These are phyloP conservation scores for Dugesia japonica DNA, from an alignment of 2,888 invertebrate genomes.

Conservation along the genomic window DNA sequence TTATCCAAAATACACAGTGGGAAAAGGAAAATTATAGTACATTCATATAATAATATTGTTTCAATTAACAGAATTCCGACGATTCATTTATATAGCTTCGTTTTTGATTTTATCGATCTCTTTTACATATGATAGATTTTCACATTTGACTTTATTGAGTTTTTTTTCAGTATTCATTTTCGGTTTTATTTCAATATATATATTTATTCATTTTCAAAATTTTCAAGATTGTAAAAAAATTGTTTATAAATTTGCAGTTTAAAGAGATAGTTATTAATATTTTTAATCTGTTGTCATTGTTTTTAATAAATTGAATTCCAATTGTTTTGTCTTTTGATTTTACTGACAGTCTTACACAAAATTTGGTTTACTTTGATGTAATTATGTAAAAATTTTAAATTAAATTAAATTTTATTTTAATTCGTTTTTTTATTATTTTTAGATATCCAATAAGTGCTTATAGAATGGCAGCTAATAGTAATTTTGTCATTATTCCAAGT, in stretches of 20 bases:
- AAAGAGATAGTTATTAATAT: background rate
- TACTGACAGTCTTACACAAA: background rate
- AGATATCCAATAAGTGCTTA: background rate
- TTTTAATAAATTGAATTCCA: constrained; percentile 17
- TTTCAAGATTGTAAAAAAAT: constrained; percentile 1
- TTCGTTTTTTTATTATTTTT: background rate
- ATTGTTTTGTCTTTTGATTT: constrained; percentile 15
- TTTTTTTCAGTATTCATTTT: constrained; percentile 17
- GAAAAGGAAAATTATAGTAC: background rate
- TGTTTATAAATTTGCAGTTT: background rate
- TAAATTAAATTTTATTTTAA: no score
- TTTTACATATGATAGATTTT: background rate
- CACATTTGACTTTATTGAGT: background rate
- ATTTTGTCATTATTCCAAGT: background rate
- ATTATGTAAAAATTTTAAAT: no score
- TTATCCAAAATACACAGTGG: background rate
- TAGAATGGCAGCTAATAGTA: background rate
- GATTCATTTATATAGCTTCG: background rate
- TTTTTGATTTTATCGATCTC: constrained; percentile 10
- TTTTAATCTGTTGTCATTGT: constrained; percentile 9
- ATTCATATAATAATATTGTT: background rate
- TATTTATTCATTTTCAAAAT: background rate
- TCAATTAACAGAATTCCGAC: background rate
- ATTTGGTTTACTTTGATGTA: no score
- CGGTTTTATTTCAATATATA: constrained; percentile 12